Evolutionary conservation across 2,797 vertebrate species (phyloP), one percentile per base, ranked within the genome.

Genomic region (Lagodon rhomboides): DNA sequence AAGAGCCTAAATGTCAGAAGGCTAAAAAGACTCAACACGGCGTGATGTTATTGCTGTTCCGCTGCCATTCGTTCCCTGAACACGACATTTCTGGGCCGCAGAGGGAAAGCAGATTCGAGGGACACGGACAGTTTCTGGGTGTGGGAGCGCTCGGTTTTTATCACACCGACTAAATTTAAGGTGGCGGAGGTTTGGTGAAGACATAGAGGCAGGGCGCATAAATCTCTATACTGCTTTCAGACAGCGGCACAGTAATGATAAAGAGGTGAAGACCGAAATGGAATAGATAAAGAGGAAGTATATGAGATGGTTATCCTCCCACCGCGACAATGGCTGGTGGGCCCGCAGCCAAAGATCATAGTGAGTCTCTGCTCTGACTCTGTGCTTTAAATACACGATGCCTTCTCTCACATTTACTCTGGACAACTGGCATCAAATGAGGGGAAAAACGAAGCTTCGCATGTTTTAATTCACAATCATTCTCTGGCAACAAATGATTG

Each of bases 1-100:
- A 90, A 87, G 78, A 55, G 23, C 65, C 54, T 10, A 76, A 85
- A 87, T 84, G 85, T 84, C 73, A 87, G 60, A 77, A 63, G 71
- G 34, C 38, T 38, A 79, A 79, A 85, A 71, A 72, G 47, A 53
- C 18, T 65, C 44, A 64, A 41, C 43, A 41, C 16, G 61, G 75
- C 5, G 16, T 63, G 38, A 78, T 79, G 77, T 84, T 91, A 73
- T 82, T 86, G 69, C 68, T 49, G 72, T 77, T 41, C 74, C 49
- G 34, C 12, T 73, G 73, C 81, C 77, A 79, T 82, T 75, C 84
- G 22, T 68, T 81, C 79, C 79, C 73, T 80, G 79, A 85, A 83
- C 71, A 54, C 53, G 56, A 82, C 83, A 77, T 65, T 66, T 71
- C 25, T 49, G 73, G 46, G 25, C 25, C 59, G 23, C 30, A 49